Conservation (phyloP, 1,140 invertebrate species). For the Coenobita brevimanus region DNA sequence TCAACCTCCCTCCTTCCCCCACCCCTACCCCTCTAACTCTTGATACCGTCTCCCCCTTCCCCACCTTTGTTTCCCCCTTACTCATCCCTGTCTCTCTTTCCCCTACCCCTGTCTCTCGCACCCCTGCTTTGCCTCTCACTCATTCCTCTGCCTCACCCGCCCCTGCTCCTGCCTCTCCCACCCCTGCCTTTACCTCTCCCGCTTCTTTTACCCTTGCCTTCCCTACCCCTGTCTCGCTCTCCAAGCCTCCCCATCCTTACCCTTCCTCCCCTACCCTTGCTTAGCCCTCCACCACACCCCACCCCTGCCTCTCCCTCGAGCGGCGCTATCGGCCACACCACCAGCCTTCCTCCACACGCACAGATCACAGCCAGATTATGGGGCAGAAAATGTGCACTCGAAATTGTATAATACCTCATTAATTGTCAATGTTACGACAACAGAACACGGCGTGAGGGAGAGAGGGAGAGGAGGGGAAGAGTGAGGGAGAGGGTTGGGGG, state of each 20-base stretch:
- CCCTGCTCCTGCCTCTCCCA: neutral
- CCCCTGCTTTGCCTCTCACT: neutral
- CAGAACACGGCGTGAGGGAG: constrained; percentile 33
- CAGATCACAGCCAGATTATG: constrained; percentile 51
- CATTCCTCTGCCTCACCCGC: neutral
- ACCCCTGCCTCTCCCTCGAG: neutral
- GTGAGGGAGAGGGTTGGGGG: constrained; percentile 11
- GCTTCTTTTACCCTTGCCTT: neutral
- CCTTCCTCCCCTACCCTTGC: neutral
- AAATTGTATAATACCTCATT: constrained; percentile 61
- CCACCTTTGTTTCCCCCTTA: neutral
- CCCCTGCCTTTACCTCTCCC: neutral
- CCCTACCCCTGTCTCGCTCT: neutral
- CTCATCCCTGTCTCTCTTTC: neutral
- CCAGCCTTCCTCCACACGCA: constrained; percentile 23
- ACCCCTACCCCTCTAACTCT: neutral
- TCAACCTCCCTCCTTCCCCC: neutral
- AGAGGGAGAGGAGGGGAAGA: neutral
- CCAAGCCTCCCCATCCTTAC: neutral
- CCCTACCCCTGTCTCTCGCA: neutral
- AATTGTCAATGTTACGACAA: constrained; percentile 54
- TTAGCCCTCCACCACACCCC: neutral
- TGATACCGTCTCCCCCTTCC: neutral
- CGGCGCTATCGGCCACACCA: neutral
- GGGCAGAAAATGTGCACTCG: constrained; percentile 57